These are phyloP conservation scores for Phyllotreta cruciferae DNA, from an alignment of 2,888 invertebrate genomes.

Conservation along the genomic window DNA sequence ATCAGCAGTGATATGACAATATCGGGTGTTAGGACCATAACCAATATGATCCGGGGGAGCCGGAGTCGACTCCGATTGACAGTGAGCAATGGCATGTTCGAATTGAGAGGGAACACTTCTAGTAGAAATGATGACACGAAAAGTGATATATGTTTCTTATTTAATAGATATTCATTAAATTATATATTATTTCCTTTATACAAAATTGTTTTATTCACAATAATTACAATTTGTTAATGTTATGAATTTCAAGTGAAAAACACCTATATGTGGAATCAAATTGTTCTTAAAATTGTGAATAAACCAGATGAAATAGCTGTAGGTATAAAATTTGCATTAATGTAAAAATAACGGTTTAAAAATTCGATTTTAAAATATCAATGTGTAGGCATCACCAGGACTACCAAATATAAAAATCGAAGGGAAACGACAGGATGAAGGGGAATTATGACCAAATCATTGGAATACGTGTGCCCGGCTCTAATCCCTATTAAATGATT, in stretches of 20 bases:
- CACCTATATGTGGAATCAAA: no score
- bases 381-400: no score
- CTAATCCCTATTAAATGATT: conserved; percentile 46
- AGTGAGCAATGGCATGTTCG: conserved; percentile 46
- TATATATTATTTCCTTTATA: no score
- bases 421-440: conserved; percentile 38
- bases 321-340: no score
- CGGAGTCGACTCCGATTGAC: conserved; percentile 45
- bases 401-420: conserved; percentile 1
- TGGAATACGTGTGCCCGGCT: conserved; percentile 45
- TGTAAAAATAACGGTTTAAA: no score
- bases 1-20: conserved; percentile 58
- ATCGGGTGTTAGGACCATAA: conserved; percentile 57
- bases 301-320: no score
- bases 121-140: neutral
- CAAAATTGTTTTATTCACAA: no score
- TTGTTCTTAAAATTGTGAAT: no score
- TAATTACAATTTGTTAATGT: no score
- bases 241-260: no score
- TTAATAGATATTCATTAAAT: neutral
- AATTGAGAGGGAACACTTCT: conserved; percentile 32
- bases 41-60: conserved; percentile 55
- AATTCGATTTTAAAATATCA: no score
- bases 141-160: neutral
- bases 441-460: conserved; percentile 51